These are phyloP conservation scores for Rhagium mordax DNA, from an alignment of 2,888 invertebrate species.

Conservation along the genomic window DNA sequence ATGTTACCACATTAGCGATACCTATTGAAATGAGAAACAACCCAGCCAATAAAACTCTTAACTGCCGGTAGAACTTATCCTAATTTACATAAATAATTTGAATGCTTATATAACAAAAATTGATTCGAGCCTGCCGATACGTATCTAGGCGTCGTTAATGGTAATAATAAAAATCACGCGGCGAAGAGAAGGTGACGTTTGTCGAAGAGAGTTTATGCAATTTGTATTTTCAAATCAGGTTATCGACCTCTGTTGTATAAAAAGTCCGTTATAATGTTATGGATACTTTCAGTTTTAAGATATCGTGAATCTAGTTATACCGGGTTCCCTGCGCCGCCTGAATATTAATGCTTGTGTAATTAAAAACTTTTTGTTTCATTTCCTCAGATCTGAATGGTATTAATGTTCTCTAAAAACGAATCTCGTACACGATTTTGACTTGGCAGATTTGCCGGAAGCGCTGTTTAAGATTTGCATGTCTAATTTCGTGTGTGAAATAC, in stretches of 20 bases:
- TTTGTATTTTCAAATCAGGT: constrained; percentile 19
- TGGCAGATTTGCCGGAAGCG: not conserved
- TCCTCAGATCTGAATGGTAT: not conserved
- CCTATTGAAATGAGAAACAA: not conserved
- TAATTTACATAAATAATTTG: not conserved
- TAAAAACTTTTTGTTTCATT: not conserved
- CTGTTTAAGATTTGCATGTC: not conserved
- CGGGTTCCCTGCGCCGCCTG: not conserved
- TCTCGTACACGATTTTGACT: not conserved
- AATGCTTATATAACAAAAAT: not conserved
- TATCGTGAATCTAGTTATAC: not conserved
- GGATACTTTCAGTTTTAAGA: constrained; percentile 19
- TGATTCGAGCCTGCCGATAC: not conserved
- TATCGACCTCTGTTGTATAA: constrained; percentile 1
- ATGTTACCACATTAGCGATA: not conserved
- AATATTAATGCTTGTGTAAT: not conserved
- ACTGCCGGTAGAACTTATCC: not conserved
- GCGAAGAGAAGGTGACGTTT: constrained; percentile 8
- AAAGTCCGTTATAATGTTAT: constrained; percentile 3
- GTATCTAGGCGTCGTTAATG: not conserved
- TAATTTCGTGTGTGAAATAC: not conserved
- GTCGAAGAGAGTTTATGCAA: constrained; percentile 14
- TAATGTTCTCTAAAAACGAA: not conserved
- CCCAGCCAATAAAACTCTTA: not conserved
- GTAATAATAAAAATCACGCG: not conserved